A percentile compares a stretch with the other conserved stretches of the same genome.
Evolutionary conservation across 2,113 vertebrate genomes (phyloP).

Genomic region (Mirza zaza): DNA sequence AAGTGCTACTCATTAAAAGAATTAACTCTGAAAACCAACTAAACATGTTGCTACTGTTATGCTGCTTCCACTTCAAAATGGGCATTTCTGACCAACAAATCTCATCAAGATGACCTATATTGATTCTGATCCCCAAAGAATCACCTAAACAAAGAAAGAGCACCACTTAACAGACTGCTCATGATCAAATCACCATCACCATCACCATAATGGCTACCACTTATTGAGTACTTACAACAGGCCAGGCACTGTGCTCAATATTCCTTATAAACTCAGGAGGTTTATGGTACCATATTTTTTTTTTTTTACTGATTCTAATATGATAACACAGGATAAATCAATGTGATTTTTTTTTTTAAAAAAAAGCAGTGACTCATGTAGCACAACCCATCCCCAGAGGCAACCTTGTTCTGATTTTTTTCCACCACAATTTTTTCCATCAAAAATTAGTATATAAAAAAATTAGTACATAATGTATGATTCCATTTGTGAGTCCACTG

Average conservation of each 20-base stretch:
- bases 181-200: conserved; percentile 12
- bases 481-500: background rate
- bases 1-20: conserved; percentile 58
- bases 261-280: conserved; percentile 25
- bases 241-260: background rate
- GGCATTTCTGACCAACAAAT: conserved; percentile 57
- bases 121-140: conserved; percentile 57
- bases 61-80: conserved; percentile 58
- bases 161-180: conserved; percentile 55
- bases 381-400: background rate
- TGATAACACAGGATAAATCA: background rate
- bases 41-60: background rate
- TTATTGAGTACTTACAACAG: background rate
- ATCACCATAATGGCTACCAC: background rate
- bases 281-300: background rate
- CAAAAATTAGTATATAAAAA: background rate
- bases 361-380: background rate
- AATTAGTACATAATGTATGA: background rate
- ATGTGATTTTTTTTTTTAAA: background rate
- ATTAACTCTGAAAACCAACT: conserved; percentile 36
- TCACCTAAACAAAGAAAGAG: conserved; percentile 56
- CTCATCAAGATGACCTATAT: conserved; percentile 55
- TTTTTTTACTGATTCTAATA: conserved; percentile 26
- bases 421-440: background rate
- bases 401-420: background rate